Percentiles rank a stretch among this genome's conserved stretches.
These are phyloP conservation scores for Scaptomyza cyrtandrae DNA, from an alignment of 2,888 invertebrate species.

Conservation along the genomic window DNA sequence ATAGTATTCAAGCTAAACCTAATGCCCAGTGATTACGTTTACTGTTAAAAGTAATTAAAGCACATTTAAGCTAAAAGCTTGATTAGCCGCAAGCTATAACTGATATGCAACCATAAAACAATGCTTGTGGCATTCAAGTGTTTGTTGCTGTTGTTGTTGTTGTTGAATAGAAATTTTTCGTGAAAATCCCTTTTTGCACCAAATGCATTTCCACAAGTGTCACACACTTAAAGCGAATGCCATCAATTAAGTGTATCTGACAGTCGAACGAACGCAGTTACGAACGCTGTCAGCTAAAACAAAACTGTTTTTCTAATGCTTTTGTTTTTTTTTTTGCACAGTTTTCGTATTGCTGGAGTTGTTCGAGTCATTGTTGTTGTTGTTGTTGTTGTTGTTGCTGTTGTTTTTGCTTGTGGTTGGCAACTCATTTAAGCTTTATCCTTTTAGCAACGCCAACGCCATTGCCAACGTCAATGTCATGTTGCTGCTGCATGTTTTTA, in stretches of 20 bases:
- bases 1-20: too few relatives aligned
- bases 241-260: conserved; percentile 56
- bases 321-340: conserved; percentile 30
- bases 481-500: conserved; percentile 26
- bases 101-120: neutral
- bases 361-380: too few relatives aligned
- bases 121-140: neutral
- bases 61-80: neutral
- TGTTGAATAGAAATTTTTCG: neutral
- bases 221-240: conserved; percentile 25
- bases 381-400: conserved; percentile 7
- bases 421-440: conserved; percentile 66
- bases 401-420: conserved; percentile 43
- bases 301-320: conserved; percentile 56
- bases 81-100: neutral
- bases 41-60: neutral
- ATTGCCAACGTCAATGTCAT: conserved; percentile 48
- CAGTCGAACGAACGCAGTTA: conserved; percentile 34
- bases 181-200: neutral
- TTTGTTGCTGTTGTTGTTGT: neutral
- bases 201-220: conserved; percentile 26
- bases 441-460: conserved; percentile 45
- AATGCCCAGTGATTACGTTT: neutral
- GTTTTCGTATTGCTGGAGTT: neutral
- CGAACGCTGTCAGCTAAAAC: conserved; percentile 37